phyloP scores from a whole-genome alignment of 2,113 vertebrate species.

The Dipodomys ordii region DNA sequence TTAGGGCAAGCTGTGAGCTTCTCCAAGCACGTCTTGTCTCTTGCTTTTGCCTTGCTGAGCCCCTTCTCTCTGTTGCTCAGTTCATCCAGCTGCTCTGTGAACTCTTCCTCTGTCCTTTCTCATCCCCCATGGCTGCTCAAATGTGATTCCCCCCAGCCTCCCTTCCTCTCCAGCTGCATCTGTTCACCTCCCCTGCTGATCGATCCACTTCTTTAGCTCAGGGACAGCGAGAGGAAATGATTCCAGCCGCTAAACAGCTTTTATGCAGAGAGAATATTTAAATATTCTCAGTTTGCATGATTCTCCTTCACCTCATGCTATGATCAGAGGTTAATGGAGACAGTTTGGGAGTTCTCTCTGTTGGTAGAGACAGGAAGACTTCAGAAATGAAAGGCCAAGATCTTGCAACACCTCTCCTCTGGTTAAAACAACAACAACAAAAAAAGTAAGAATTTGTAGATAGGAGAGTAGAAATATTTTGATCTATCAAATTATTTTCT shows the following conservation, averaged over 20 bases:
- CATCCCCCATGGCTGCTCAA: constrained; percentile 77
- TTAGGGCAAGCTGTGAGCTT: constrained; percentile 65
- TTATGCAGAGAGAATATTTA: constrained; percentile 76
- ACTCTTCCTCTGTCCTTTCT: constrained; percentile 61
- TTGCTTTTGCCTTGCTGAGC: constrained; percentile 62
- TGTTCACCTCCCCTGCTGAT: constrained; percentile 77
- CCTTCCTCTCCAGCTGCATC: constrained; percentile 81
- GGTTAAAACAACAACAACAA: no score
- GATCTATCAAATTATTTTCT: constrained; percentile 13
- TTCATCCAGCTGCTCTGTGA: constrained; percentile 76
- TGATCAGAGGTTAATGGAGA: constrained; percentile 66
- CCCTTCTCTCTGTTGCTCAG: constrained; percentile 54
- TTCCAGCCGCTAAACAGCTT: constrained; percentile 65
- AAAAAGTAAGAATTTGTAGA: neutral
- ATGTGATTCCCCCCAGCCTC: constrained; percentile 62
- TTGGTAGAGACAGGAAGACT: constrained; percentile 46
- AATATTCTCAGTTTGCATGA: constrained; percentile 64
- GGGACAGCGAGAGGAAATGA: constrained; percentile 63
- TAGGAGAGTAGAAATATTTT: neutral
- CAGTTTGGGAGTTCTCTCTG: constrained; percentile 45
- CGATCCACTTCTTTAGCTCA: constrained; percentile 75
- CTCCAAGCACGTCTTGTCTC: constrained; percentile 64
- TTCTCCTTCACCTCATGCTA: constrained; percentile 56
- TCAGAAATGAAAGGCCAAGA: constrained; percentile 25
- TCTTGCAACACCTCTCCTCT: neutral